A percentile compares a stretch with the other conserved stretches of the same genome.
Evolutionary conservation across 2,888 invertebrate genomes (phyloP).

Genomic region (Nezara viridula): DNA sequence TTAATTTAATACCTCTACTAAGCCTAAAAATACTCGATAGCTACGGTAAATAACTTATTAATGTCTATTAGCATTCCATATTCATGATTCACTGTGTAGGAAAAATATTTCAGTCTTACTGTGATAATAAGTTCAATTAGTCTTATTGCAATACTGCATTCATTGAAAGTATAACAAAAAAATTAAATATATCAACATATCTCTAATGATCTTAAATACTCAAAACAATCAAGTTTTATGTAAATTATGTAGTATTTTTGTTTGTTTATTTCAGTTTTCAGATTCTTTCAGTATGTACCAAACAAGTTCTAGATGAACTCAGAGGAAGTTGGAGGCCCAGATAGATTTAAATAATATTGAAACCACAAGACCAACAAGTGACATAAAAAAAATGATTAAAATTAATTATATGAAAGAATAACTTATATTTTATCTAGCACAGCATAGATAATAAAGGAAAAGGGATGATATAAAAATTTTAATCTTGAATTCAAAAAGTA

Average conservation of each 20-base stretch:
- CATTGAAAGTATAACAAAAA: not conserved
- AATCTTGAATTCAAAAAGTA: not conserved
- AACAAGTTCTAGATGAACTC: too few relatives aligned
- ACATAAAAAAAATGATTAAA: too few relatives aligned
- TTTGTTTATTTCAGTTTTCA: not conserved
- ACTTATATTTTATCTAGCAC: too few relatives aligned
- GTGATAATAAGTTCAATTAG: conserved; percentile 22
- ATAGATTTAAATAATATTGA: not conserved
- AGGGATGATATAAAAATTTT: not conserved
- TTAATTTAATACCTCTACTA: not conserved
- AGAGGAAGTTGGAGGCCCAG: not conserved
- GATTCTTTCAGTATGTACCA: not conserved
- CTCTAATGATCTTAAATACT: not conserved
- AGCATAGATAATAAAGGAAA: too few relatives aligned
- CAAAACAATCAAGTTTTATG: not conserved
- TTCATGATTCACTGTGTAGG: conserved; percentile 9
- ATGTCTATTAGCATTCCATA: conserved; percentile 32
- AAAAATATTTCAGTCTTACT: conserved; percentile 46
- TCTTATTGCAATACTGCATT: conserved; percentile 30
- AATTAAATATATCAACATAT: not conserved
- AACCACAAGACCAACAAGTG: not conserved
- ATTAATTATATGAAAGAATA: not conserved
- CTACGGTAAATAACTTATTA: not conserved
- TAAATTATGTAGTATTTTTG: not conserved
- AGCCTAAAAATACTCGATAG: not conserved